Conservation (phyloP, 2,888 invertebrate species). For the Drosophila differens region DNA sequence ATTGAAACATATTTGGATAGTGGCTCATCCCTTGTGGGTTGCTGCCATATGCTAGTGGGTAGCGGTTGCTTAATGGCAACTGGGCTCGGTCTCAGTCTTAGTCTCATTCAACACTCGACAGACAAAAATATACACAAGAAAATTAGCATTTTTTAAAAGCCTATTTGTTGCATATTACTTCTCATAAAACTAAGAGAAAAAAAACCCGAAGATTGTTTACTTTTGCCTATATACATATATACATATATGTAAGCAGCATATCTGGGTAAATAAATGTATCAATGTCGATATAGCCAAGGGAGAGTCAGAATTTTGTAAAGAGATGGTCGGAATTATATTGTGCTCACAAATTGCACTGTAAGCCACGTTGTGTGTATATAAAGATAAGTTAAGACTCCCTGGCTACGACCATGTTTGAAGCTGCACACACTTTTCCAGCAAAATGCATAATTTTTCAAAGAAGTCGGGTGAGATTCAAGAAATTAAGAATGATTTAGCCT, state of each 20-base stretch:
- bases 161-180: neutral
- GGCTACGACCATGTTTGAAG: neutral
- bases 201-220: neutral
- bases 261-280: neutral
- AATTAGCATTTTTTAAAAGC: neutral
- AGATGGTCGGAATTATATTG: neutral
- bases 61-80: neutral
- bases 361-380: neutral
- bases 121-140: neutral
- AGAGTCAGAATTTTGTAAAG: fast-evolving
- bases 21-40: constrained; percentile 8
- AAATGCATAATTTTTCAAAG: neutral
- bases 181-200: neutral
- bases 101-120: neutral
- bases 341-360: neutral
- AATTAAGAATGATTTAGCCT: neutral
- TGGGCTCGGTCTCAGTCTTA: neutral
- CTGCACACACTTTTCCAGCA: neutral
- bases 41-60: neutral
- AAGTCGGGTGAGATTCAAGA: neutral
- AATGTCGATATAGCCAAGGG: neutral
- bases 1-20: constrained; percentile 34
- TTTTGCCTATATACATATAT: neutral
- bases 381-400: neutral
- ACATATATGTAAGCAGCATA: neutral